Evolutionary conservation across 2,797 vertebrate genomes (phyloP).

Genomic region (Periophthalmus magnuspinnatus): DNA sequence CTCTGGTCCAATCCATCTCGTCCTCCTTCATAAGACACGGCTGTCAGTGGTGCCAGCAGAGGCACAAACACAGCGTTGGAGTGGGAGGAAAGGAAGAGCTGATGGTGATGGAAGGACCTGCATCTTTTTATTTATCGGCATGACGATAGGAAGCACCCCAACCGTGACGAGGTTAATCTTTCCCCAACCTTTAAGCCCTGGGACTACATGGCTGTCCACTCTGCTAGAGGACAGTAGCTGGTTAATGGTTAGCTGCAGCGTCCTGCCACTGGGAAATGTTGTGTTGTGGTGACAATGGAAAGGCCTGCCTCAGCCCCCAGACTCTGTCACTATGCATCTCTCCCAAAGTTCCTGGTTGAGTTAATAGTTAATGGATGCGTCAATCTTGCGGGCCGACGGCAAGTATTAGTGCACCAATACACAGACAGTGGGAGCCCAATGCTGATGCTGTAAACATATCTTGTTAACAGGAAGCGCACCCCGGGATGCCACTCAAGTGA

Average conservation of each 20-base stretch:
- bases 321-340: constrained; percentile 57
- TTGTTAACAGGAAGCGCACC: constrained; percentile 78
- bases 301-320: constrained; percentile 51
- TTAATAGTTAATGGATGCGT: constrained; percentile 74
- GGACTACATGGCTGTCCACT: constrained; percentile 48
- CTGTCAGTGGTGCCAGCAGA: constrained; percentile 63
- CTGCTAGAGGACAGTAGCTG: constrained; percentile 33
- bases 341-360: constrained; percentile 54
- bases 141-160: constrained; percentile 62
- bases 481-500: constrained; percentile 64
- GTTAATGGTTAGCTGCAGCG: constrained; percentile 77
- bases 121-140: constrained; percentile 63
- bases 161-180: constrained; percentile 71
- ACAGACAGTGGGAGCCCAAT: constrained; percentile 65
- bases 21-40: constrained; percentile 60
- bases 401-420: constrained; percentile 65
- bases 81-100: constrained; percentile 68
- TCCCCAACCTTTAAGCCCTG: constrained; percentile 42
- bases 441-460: constrained; percentile 75
- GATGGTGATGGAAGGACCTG: constrained; percentile 64
- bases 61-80: constrained; percentile 68
- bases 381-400: constrained; percentile 62
- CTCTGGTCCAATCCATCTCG: constrained; percentile 72
- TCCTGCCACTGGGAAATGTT: constrained; percentile 65
- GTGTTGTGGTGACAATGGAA: constrained; percentile 67